A percentile compares a stretch with the other conserved stretches of the same genome.
Evolutionary conservation across 2,888 invertebrate genomes (phyloP).

Genomic region (Andricus curvator): DNA sequence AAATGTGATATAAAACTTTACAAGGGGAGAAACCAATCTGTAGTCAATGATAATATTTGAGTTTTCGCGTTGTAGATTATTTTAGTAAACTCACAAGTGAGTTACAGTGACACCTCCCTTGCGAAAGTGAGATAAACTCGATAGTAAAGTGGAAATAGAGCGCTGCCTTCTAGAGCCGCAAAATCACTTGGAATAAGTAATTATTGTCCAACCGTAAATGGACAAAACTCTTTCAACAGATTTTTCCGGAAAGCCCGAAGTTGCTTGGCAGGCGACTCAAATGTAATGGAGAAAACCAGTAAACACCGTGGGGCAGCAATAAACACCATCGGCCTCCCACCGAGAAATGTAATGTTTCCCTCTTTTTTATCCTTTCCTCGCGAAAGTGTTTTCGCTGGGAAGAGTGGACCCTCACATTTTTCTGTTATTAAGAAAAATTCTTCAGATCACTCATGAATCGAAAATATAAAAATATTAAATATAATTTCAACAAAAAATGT

Average conservation of each 20-base stretch:
- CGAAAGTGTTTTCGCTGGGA: not conserved
- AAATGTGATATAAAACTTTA: too few relatives aligned
- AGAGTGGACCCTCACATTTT: not conserved
- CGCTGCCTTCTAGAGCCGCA: constrained; percentile 21
- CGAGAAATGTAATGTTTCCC: constrained; percentile 1
- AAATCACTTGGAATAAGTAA: constrained; percentile 29
- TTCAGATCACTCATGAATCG: not conserved
- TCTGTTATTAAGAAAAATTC: not conserved
- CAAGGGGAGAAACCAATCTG: too few relatives aligned
- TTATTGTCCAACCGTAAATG: constrained; percentile 25
- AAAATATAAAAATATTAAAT: not conserved
- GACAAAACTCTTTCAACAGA: constrained; percentile 3
- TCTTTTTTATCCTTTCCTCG: not conserved
- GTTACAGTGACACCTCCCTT: not conserved
- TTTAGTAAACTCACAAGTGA: not conserved
- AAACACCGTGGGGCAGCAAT: constrained; percentile 66
- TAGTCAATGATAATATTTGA: not conserved
- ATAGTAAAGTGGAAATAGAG: constrained; percentile 24
- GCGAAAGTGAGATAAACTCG: constrained; percentile 13
- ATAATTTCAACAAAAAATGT: too few relatives aligned
- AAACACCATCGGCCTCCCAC: constrained; percentile 66
- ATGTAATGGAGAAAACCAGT: constrained; percentile 67
- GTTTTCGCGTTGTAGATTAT: not conserved
- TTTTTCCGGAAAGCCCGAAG: constrained; percentile 28
- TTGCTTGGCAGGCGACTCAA: constrained; percentile 5